phyloP scores from a whole-genome alignment of 2,113 vertebrate genomes.

The Ophthalmolycus amberensis region DNA sequence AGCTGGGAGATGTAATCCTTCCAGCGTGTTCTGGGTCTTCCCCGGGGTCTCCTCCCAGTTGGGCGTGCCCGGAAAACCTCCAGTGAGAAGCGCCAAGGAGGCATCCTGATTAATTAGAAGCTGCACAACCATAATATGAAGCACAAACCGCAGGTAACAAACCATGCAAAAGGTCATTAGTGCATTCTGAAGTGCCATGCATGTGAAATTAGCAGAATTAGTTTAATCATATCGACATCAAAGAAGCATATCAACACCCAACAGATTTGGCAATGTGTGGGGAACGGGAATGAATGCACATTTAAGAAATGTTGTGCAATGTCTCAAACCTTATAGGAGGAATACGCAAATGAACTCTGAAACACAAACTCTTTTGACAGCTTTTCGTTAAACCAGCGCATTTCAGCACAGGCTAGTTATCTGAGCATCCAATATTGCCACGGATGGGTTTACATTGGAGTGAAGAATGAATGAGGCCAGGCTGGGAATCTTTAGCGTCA shows the following conservation, averaged over 20 bases:
- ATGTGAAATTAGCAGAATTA: slow-evolving; percentile 1
- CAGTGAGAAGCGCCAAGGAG: no score
- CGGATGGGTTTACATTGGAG: not conserved
- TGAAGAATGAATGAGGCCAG: not conserved
- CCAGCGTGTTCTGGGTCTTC: no score
- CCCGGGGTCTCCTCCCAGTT: no score
- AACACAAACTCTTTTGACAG: not conserved
- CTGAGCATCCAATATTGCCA: no score
- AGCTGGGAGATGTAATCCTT: no score
- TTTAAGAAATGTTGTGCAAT: not conserved
- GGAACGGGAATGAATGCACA: not conserved
- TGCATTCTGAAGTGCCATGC: not conserved
- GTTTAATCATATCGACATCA: not conserved
- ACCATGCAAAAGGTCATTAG: not conserved
- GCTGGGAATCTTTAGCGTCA: not conserved
- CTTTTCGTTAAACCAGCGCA: not conserved
- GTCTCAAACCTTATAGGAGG: no score
- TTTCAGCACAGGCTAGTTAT: not conserved
- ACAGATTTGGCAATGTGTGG: no score
- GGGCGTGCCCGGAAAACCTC: no score
- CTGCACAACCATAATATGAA: not conserved
- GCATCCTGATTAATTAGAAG: not conserved
- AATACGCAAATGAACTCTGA: no score
- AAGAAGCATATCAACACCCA: not conserved
- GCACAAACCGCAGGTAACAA: slow-evolving; percentile 5